Evolutionary conservation across 2,888 invertebrate genomes (phyloP), one percentile per base, ranked within the genome.

Genomic region (Synergus umbraculus): DNA sequence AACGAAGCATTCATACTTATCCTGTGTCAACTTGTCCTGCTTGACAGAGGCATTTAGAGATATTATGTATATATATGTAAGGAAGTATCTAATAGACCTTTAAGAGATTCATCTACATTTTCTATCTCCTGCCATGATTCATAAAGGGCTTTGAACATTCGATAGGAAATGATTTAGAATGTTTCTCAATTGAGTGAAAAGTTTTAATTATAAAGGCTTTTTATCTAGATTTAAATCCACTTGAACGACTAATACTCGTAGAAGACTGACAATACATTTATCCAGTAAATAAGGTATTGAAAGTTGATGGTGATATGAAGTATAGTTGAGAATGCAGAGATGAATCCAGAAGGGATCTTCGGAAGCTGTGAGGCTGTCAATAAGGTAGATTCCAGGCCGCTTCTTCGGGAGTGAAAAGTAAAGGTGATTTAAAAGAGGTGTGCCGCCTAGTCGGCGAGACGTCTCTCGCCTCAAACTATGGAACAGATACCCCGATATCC

Each of bases 301-400:
- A 63, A 63, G 7, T 29, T 63, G 63, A 63, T 18, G 18, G 63
- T 13, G 63, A 63, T 63, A 29, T 5, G 13, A 63, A 63, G 5
- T 22, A 63, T 5, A 29, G 13, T 63, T 13, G 29, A 13, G 18
- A 22, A 9, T 29, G 49, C 9, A 12, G n/a, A 69, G 46, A 69
- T 63, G 29, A 69, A 49, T 69, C 44, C 22, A 78, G 85, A 82
- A 79, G 83, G 85, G 83, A 88, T 86, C 87, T 85, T 87, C 89
- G 83, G 89, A 86, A 90, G 89, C 88, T 84, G 85, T 84, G 85
- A 87, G 85, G 83, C 88, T 89, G 89, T 90, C 90, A 88, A 88
- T 88, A 89, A 89, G 85, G 85, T 84, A 84, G 83, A 89, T 88
- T 87, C 86, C 86, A 77, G 82, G 84, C 82, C 76, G 84, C 85